A percentile compares a stretch with the other conserved stretches of the same genome.
Conservation (phyloP, 2,113 vertebrate genomes). For the Scophthalmus maximus region DNA sequence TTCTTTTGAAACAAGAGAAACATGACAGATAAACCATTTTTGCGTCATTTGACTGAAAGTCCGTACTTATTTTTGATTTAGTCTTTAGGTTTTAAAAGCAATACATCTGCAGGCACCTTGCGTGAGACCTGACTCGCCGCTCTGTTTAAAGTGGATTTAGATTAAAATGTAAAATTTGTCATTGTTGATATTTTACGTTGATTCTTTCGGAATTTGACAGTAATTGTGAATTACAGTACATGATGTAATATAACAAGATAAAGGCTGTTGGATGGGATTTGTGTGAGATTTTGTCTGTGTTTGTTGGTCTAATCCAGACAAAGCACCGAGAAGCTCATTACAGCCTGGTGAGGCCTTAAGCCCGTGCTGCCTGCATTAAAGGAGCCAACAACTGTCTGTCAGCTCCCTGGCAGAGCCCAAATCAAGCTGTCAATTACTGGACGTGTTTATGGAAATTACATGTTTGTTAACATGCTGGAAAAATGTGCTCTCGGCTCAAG, state of each 20-base stretch:
- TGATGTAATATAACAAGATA: slow-evolving; percentile 68
- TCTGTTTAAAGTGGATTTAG: not conserved
- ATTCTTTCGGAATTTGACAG: slow-evolving; percentile 1
- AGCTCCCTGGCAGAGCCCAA: slow-evolving; percentile 80
- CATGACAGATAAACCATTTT: not conserved
- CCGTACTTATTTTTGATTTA: no score
- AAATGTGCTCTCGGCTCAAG: slow-evolving; percentile 85
- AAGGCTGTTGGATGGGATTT: slow-evolving; percentile 63
- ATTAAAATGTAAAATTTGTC: not conserved
- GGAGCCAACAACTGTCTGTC: slow-evolving; percentile 79
- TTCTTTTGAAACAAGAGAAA: not conserved
- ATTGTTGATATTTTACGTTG: not conserved
- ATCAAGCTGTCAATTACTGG: slow-evolving; percentile 86
- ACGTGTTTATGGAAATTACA: slow-evolving; percentile 87
- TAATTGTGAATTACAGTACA: slow-evolving; percentile 44
- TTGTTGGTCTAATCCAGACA: slow-evolving; percentile 78
- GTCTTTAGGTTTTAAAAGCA: not conserved
- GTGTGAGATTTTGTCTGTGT: slow-evolving; percentile 67
- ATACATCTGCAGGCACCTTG: not conserved
- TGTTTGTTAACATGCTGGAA: slow-evolving; percentile 87
- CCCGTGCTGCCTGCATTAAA: slow-evolving; percentile 74
- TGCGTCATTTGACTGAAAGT: no score
- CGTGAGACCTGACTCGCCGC: no score
- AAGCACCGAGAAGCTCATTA: slow-evolving; percentile 82
- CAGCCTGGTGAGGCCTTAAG: slow-evolving; percentile 78